Conservation (phyloP, 2,113 vertebrate genomes). For the Ranitomeya variabilis region DNA sequence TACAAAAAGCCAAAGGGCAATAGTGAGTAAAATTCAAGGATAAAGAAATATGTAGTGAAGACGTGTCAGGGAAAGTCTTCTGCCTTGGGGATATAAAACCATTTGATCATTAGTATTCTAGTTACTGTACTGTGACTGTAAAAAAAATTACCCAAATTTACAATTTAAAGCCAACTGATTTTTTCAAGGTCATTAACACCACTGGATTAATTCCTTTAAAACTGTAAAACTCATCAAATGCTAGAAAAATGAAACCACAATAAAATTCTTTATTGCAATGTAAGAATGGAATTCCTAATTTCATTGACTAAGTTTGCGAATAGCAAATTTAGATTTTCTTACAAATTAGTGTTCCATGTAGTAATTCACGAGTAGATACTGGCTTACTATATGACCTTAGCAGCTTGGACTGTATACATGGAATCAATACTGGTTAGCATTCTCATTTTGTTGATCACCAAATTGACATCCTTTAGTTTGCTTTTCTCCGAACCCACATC, state of each 20-base stretch:
- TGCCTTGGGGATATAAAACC: background rate
- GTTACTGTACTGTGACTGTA: background rate
- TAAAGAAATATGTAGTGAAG: background rate
- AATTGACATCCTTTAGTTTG: no score
- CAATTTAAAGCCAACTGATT: background rate
- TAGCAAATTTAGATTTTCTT: no score
- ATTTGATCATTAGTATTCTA: background rate
- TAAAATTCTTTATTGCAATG: background rate
- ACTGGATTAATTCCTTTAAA: background rate
- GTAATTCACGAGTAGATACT: no score
- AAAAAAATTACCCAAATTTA: background rate
- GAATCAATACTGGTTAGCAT: no score
- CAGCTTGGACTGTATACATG: no score
- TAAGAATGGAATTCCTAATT: background rate
- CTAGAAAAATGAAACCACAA: background rate
- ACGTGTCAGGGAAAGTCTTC: background rate
- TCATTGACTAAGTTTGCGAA: no score
- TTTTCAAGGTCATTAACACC: background rate
- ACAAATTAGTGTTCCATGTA: no score
- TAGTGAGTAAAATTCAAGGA: background rate
- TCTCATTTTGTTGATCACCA: no score
- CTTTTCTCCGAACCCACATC: no score
- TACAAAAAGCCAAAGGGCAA: slow-evolving; percentile 15
- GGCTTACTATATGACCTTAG: no score
- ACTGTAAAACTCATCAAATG: background rate